Base-by-base conservation (phyloP, 2,888 invertebrate species). In the Deilephila elpenor region DNA sequence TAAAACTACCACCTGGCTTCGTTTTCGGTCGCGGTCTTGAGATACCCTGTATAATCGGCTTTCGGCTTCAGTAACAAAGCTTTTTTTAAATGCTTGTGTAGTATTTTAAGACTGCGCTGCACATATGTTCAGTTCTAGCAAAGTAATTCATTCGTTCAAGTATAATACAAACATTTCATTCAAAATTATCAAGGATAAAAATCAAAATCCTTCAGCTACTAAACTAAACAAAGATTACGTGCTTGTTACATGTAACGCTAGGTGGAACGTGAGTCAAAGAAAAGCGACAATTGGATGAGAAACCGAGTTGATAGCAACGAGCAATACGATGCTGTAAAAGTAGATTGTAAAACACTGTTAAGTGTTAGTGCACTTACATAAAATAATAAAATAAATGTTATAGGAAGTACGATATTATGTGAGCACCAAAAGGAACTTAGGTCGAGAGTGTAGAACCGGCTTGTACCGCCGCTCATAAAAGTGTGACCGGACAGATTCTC, bases 401-500 rank as follows among this genome's bases (percentile, higher is more conserved):
- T 51, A 67, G 67, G 51, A 67, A 67, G 67, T 25, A 51, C 14
- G 44, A 17, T 29, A 67, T 67, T 67, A 67, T 67, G 67, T 25
- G 44, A 51, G 67, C 25, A 25, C 25, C 25, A 44, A 25, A 25
- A 67, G 25, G 51, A 67, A 25, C 67, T 67, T 29, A 51, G 67
- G 67, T 51, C 67, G 62, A 62, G 67, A 67, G 67, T 67, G 51
- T 51, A 17, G 67, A 67, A 67, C 67, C 51, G 51, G 51, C 67
- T 67, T 51, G 67, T 67, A 51, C 51, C 44, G 44, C 25, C 80
- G 82, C 81, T 91, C 89, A 90, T 89, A 91, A 91, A 92, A 90
- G 88, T 88, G 87, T 86, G 84, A 88, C 87, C 86, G 87, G 90
- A 91, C 91, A 90, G 87, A 91, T 90, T 88, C 90, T 86, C 90